Evolutionary conservation across 2,797 vertebrate genomes (phyloP).

Genomic region (Rhinophrynus dorsalis): DNA sequence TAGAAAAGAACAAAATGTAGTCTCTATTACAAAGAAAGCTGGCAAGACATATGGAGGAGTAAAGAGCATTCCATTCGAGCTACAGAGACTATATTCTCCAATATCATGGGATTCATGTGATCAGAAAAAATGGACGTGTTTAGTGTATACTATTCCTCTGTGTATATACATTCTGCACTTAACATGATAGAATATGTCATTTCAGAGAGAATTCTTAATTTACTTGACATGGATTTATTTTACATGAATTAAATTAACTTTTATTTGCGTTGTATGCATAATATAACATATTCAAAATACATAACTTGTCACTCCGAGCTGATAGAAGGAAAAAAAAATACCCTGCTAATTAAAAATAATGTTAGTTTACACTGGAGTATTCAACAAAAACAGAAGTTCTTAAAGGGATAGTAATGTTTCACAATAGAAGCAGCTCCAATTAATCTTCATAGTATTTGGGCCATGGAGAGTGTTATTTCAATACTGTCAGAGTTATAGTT

Average conservation of each 20-base stretch:
- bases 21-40: background rate
- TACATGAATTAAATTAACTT: slow-evolving; percentile 9
- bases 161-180: slow-evolving; percentile 16
- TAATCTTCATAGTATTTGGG: too few species aligned
- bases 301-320: slow-evolving; percentile 11
- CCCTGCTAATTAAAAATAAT: slow-evolving; percentile 21
- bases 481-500: too few species aligned
- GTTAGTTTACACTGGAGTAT: slow-evolving; percentile 24
- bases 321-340: slow-evolving; percentile 8
- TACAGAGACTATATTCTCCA: slow-evolving; percentile 16
- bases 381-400: too few species aligned
- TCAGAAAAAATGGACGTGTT: slow-evolving; percentile 4
- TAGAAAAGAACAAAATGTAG: background rate
- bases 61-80: slow-evolving; percentile 19
- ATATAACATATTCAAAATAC: background rate
- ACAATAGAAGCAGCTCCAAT: too few species aligned
- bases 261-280: slow-evolving; percentile 11
- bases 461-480: too few species aligned
- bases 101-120: slow-evolving; percentile 19
- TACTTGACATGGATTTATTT: background rate
- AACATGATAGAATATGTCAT: slow-evolving; percentile 7
- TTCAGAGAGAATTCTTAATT: slow-evolving; percentile 12
- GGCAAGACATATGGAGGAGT: slow-evolving; percentile 19
- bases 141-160: slow-evolving; percentile 17
- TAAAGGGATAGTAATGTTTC: too few species aligned